Conservation (phyloP, 2,797 vertebrate species). For the Euthynnus affinis region DNA sequence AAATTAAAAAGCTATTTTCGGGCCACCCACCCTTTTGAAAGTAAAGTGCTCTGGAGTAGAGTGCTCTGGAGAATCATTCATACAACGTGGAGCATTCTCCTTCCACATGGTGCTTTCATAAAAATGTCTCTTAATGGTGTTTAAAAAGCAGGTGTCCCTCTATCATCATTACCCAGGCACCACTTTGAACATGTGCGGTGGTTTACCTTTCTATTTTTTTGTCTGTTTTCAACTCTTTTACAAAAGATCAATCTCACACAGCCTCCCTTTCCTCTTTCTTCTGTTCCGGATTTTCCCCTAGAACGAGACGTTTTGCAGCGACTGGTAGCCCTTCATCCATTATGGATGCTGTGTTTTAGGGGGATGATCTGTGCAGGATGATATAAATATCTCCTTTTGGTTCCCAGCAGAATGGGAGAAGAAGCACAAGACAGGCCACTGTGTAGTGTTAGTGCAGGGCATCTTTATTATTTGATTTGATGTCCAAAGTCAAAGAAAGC, state of each 20-base stretch:
- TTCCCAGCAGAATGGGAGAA: slow-evolving; percentile 67
- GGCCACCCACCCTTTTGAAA: slow-evolving; percentile 25
- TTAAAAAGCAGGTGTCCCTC: slow-evolving; percentile 19
- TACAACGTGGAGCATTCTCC: neutral
- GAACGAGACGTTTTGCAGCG: slow-evolving; percentile 65
- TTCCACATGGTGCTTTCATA: neutral
- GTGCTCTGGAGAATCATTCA: slow-evolving; percentile 8
- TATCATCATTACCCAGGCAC: slow-evolving; percentile 9
- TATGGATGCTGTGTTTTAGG: slow-evolving; percentile 81
- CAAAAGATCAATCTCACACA: slow-evolving; percentile 17
- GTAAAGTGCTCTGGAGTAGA: neutral
- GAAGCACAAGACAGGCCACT: slow-evolving; percentile 53
- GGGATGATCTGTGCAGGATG: slow-evolving; percentile 72
- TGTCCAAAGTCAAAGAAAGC: slow-evolving; percentile 56
- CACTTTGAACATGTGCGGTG: slow-evolving; percentile 25
- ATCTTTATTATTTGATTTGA: slow-evolving; percentile 76
- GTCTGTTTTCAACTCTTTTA: slow-evolving; percentile 29
- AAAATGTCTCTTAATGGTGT: slow-evolving; percentile 1
- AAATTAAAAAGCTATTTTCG: slow-evolving; percentile 45
- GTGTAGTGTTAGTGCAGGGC: slow-evolving; percentile 43
- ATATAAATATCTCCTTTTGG: slow-evolving; percentile 83
- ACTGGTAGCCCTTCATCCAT: slow-evolving; percentile 78
- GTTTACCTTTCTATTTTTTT: slow-evolving; percentile 28
- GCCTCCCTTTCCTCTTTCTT: slow-evolving; percentile 13
- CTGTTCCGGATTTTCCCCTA: slow-evolving; percentile 49